Conservation (phyloP, 2,888 invertebrate species). For the Galerucella pusilla region DNA sequence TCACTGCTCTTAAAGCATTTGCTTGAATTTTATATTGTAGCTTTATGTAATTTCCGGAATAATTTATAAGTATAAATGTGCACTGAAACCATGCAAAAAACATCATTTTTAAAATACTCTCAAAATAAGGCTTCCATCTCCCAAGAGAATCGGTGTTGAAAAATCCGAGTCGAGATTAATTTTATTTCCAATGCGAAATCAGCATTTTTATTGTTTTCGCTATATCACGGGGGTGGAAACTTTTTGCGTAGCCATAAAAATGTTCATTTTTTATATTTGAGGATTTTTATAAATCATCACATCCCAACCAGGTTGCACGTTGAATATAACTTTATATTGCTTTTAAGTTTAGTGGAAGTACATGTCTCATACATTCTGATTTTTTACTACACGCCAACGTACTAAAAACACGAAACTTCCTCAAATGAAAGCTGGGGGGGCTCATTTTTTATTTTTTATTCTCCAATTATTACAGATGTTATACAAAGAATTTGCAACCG, state of each 20-base stretch:
- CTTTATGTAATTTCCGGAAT: too few species aligned
- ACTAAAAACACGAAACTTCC: not conserved
- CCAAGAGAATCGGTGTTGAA: constrained; percentile 23
- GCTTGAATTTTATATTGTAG: too few species aligned
- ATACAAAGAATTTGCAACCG: not conserved
- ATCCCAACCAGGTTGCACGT: constrained; percentile 22
- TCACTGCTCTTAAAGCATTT: too few species aligned
- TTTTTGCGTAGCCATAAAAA: constrained; percentile 31
- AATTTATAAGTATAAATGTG: too few species aligned
- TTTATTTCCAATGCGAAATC: constrained; percentile 32
- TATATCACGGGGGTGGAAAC: not conserved
- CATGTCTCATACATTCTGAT: constrained; percentile 4
- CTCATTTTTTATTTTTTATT: not conserved
- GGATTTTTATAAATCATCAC: constrained; percentile 29
- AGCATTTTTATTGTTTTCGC: constrained; percentile 34
- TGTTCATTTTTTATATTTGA: constrained; percentile 29
- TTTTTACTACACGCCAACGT: not conserved
- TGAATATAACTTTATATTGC: constrained; percentile 31
- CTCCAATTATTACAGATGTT: not conserved
- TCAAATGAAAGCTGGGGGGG: not conserved
- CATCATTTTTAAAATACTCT: too few species aligned
- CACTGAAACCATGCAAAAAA: too few species aligned
- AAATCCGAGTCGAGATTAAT: constrained; percentile 27
- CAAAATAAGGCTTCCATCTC: not conserved
- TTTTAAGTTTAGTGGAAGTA: constrained; percentile 22